Evolutionary conservation across 53 echinoderm and acorn worm genomes (phyloP).

Genomic region (Luidia sarsii): DNA sequence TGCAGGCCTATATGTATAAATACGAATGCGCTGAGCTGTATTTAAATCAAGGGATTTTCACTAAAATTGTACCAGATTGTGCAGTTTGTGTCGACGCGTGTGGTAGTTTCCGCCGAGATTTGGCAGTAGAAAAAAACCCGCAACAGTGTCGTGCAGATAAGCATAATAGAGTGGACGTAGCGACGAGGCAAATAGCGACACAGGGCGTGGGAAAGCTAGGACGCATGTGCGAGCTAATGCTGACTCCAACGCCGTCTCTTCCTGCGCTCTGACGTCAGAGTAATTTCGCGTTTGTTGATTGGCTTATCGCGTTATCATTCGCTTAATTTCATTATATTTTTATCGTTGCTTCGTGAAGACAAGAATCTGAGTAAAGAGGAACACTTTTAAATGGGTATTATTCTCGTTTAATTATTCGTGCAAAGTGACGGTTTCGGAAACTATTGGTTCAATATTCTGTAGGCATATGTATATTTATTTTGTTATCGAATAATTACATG

Average conservation of each 20-base stretch:
- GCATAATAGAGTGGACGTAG: slow-evolving; percentile 54
- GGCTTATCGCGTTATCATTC: slow-evolving; percentile 47
- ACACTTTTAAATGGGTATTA: no score
- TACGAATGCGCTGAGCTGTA: no score
- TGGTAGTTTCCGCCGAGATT: no score
- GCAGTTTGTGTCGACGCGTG: background rate
- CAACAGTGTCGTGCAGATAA: slow-evolving; percentile 39
- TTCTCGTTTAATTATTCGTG: no score
- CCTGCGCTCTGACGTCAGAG: slow-evolving; percentile 48
- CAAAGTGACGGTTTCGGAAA: no score
- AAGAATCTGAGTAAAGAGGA: background rate
- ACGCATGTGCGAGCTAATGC: slow-evolving; percentile 47
- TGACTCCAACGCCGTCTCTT: background rate
- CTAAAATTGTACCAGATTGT: no score
- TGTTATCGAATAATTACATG: no score
- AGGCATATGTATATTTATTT: no score
- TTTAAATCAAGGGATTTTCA: no score
- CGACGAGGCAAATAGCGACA: slow-evolving; percentile 37
- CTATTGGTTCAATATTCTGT: no score
- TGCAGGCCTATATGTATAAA: no score
- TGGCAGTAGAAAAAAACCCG: no score
- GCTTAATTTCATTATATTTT: slow-evolving; percentile 21
- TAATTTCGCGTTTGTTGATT: slow-evolving; percentile 59
- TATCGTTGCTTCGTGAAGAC: slow-evolving; percentile 13
- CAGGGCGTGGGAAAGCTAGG: slow-evolving; percentile 57